phyloP scores from a whole-genome alignment of 2,888 invertebrate genomes.

The Stenotaenia linearis region DNA sequence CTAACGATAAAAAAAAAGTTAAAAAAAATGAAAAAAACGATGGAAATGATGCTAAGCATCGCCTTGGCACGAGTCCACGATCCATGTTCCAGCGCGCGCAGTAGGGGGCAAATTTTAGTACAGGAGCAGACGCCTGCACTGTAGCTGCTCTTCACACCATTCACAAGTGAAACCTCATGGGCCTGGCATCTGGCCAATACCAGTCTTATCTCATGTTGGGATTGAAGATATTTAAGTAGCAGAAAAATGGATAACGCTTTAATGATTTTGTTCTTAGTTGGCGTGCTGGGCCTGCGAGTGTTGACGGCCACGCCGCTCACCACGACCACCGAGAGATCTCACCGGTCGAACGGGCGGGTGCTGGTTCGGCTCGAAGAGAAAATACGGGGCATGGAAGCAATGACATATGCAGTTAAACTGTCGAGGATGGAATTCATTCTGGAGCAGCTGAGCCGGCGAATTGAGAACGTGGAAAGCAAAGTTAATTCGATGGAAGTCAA shows the following conservation, averaged over 20 bases:
- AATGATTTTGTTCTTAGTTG: not conserved
- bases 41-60: too few species aligned
- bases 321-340: not conserved
- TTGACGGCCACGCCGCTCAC: not conserved
- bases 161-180: not conserved
- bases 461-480: slow-evolving; percentile 50
- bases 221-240: not conserved
- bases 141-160: not conserved
- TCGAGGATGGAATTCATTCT: slow-evolving; percentile 45
- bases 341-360: slow-evolving; percentile 30
- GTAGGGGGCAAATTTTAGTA: not conserved
- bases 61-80: not conserved
- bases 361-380: slow-evolving; percentile 38
- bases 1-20: too few species aligned
- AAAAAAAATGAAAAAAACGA: not conserved
- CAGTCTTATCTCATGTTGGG: not conserved
- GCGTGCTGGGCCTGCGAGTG: not conserved
- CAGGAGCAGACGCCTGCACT: not conserved
- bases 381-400: slow-evolving; percentile 37
- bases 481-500: slow-evolving; percentile 47
- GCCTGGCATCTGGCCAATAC: not conserved
- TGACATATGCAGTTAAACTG: slow-evolving; percentile 36
- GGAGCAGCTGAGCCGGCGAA: slow-evolving; percentile 48
- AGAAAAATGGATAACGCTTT: not conserved
- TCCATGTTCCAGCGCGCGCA: not conserved